These are phyloP conservation scores for Apostichopus parvimensis DNA, from an alignment of 35 echinoderm and acorn worm species.

Conservation along the genomic window DNA sequence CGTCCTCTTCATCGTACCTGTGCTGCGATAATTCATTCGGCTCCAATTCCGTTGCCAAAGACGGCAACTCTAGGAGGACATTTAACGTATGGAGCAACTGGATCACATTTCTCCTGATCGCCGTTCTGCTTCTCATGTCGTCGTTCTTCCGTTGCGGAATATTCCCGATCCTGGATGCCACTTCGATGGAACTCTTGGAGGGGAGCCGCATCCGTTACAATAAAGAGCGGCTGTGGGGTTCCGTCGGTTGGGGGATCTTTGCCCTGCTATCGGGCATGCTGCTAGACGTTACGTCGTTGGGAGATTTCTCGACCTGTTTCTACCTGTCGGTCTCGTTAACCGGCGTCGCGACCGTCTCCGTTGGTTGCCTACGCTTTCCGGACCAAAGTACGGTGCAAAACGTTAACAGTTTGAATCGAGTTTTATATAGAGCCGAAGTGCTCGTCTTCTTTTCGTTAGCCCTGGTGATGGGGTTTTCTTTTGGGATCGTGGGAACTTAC, in stretches of 20 bases:
- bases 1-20: neutral
- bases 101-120: constrained; percentile 68
- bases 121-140: constrained; percentile 60
- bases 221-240: constrained; percentile 90
- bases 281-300: constrained; percentile 54
- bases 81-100: neutral
- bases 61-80: neutral
- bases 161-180: constrained; percentile 79
- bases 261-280: constrained; percentile 75
- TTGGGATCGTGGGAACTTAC: constrained; percentile 82
- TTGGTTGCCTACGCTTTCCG: constrained; percentile 28
- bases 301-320: constrained; percentile 34
- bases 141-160: constrained; percentile 77
- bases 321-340: constrained; percentile 28
- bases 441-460: constrained; percentile 63
- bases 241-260: constrained; percentile 86
- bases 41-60: neutral
- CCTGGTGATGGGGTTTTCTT: constrained; percentile 79
- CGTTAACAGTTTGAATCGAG: neutral
- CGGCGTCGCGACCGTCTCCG: constrained; percentile 8
- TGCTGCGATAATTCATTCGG: neutral
- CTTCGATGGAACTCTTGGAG: constrained; percentile 71
- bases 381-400: neutral
- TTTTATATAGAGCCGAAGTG: constrained; percentile 71
- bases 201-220: constrained; percentile 66